Evolutionary conservation across 2,797 vertebrate genomes (phyloP).

Genomic region (Cheirogaleus major): DNA sequence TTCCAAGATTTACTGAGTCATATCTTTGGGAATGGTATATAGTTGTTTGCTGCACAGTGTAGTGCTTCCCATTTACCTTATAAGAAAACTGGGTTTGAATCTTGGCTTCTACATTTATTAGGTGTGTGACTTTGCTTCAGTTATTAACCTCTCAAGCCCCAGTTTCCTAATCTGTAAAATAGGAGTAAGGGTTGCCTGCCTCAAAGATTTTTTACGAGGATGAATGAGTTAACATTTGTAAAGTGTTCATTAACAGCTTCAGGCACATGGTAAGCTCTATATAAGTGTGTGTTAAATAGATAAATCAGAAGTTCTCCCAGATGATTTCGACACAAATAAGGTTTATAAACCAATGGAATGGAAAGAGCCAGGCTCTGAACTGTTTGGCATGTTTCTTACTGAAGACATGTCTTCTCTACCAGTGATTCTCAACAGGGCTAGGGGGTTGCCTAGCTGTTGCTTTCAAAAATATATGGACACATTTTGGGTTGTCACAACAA

Average conservation of each 20-base stretch:
- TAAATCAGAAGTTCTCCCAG: background rate
- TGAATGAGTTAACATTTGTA: background rate
- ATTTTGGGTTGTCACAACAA: background rate
- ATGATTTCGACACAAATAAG: background rate
- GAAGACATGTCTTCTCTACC: background rate
- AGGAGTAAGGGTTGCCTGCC: background rate
- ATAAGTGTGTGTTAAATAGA: background rate
- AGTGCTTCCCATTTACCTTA: background rate
- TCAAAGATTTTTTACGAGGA: background rate
- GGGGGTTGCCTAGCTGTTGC: background rate
- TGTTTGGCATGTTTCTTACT: background rate
- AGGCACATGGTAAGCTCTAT: background rate
- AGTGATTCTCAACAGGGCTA: background rate
- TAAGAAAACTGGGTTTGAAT: background rate
- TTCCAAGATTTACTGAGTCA: background rate
- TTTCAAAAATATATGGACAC: background rate
- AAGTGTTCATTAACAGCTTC: background rate
- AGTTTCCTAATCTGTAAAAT: background rate
- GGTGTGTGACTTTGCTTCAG: background rate
- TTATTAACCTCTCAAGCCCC: background rate
- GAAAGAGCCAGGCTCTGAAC: background rate
- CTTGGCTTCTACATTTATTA: background rate
- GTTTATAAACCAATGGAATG: background rate
- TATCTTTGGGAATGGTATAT: background rate
- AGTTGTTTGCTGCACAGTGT: background rate